Conservation (phyloP, 2,797 vertebrate species). For the Pempheris klunzingeri region DNA sequence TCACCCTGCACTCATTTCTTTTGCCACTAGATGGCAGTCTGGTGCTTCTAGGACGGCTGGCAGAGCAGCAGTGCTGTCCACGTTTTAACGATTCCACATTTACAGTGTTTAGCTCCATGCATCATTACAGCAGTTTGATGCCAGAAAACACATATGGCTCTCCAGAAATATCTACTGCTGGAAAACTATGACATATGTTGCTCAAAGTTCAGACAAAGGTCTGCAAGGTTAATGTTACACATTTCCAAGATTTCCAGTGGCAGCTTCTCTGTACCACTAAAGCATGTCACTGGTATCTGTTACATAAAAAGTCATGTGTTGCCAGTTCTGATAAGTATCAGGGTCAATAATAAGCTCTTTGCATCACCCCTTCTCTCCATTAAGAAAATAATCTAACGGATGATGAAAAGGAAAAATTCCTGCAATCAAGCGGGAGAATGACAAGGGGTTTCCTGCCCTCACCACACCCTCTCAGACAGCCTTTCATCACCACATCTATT, state of each 20-base stretch:
- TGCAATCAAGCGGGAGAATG: conserved; percentile 58
- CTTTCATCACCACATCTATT: conserved; percentile 53
- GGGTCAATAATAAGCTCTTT: conserved; percentile 37
- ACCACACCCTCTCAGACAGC: conserved; percentile 34
- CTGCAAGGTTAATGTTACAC: conserved; percentile 31
- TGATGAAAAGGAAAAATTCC: conserved; percentile 59
- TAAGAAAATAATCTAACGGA: conserved; percentile 38
- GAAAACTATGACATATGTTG: conserved; percentile 55
- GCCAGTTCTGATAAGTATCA: conserved; percentile 70
- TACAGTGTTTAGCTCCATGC: conserved; percentile 8
- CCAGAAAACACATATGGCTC: conserved; percentile 41
- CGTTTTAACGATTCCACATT: conserved; percentile 20
- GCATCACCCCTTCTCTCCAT: conserved; percentile 43
- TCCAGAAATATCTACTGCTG: conserved; percentile 38
- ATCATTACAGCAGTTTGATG: conserved; percentile 16
- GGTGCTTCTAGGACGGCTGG: conserved; percentile 6
- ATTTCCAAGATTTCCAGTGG: conserved; percentile 33
- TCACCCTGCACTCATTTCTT: background rate
- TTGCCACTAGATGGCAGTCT: conserved; percentile 74
- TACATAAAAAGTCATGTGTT: conserved; percentile 39
- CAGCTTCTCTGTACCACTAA: conserved; percentile 16
- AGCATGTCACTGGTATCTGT: conserved; percentile 33
- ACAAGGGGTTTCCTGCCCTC: conserved; percentile 56
- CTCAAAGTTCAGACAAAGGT: conserved; percentile 35
- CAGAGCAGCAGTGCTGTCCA: background rate